Evolutionary conservation across 2,888 invertebrate genomes (phyloP), one percentile per base, ranked within the genome.

Genomic region (Cheilosia pagana): DNA sequence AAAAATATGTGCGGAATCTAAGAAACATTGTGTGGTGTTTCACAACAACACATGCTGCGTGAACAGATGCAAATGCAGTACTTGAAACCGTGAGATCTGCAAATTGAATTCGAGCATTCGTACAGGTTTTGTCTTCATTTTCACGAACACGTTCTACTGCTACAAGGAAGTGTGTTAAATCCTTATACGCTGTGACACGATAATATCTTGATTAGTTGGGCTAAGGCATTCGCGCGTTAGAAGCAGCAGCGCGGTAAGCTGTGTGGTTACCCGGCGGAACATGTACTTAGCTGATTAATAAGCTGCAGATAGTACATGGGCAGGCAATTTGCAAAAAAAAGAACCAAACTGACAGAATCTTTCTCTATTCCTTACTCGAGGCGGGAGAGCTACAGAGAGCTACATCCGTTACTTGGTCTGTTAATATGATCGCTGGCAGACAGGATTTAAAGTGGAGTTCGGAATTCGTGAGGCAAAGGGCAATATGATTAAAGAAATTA

Each of bases 201-300:
- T 85, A 85, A 81, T 85, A 81, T 85, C 85, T 85, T 85, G 85
- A 85, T 85, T 85, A 81, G 70, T 81, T 75, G 62, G 41, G 63
- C 43, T 35, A 35, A 79, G 63, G 63, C 62, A 39, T 57, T n/a
- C 14, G 39, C 23, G 50, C 39, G n/a, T 59, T 52, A 48, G 68
- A 55, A 39, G 43, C 53, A 5, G 16, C 16, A 39, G 41, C 60
- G 45, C 45, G 63, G 59, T 50, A 79, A 67, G 62, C 65, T 45
- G 45, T 48, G 28, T 31, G 31, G 81, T 62, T 62, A 62, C 25
- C 50, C 72, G 67, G 70, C 35, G 45, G 70, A 75, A 85, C 81
- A 70, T 76, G 81, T 85, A 85, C 81, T 85, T 85, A 81, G 85
- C 81, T 85, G 85, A 85, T 85, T 85, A 85, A 85, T 85, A 85